Evolutionary conservation across 2,888 invertebrate genomes (phyloP).

Genomic region (Laspeyria flexula): DNA sequence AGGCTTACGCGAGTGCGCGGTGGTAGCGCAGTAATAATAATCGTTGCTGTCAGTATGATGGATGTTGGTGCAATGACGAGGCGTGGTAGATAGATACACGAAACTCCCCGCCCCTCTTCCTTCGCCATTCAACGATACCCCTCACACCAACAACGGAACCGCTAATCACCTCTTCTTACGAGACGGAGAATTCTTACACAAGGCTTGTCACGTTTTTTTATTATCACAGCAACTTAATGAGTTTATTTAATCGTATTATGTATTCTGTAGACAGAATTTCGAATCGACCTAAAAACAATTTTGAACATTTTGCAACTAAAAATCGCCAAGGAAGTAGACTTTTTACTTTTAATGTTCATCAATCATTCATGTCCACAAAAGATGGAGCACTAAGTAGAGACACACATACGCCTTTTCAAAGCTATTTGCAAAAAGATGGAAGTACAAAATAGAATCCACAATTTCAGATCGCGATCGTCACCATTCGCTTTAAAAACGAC

Average conservation of each 20-base stretch:
- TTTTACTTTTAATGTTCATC: too few species aligned
- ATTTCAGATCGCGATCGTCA: too few species aligned
- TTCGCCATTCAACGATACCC: conserved; percentile 46
- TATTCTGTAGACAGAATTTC: too few species aligned
- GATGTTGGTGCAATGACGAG: conserved; percentile 72
- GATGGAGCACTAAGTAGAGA: too few species aligned
- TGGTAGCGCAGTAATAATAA: conserved; percentile 69
- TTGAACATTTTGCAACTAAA: too few species aligned
- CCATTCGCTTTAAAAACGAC: conserved; percentile 1
- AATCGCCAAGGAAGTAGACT: too few species aligned
- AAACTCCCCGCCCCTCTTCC: conserved; percentile 40
- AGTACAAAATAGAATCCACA: too few species aligned
- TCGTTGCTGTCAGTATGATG: conserved; percentile 76
- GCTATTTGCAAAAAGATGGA: too few species aligned
- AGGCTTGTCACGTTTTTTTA: neutral
- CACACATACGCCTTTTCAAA: too few species aligned
- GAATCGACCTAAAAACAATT: too few species aligned
- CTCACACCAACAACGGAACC: conserved; percentile 38
- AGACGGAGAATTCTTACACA: conserved; percentile 23
- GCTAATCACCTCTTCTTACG: conserved; percentile 47
- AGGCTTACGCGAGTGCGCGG: conserved; percentile 58
- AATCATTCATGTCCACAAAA: too few species aligned
- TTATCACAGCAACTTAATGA: too few species aligned
- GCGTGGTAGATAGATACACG: conserved; percentile 59
- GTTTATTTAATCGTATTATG: neutral